Conservation (phyloP, 2,888 invertebrate genomes). For the Tolmerus cingulatus region DNA sequence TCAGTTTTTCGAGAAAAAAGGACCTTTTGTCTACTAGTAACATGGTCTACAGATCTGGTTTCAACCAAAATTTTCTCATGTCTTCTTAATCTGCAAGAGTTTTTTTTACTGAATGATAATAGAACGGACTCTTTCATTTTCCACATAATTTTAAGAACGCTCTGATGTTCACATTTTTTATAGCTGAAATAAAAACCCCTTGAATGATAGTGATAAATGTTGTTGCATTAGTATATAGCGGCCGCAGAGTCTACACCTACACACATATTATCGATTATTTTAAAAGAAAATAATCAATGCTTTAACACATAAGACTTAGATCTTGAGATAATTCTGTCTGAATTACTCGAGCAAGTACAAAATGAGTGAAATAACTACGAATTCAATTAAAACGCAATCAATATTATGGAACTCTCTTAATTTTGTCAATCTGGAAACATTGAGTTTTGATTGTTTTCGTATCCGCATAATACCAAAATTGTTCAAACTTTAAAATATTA, state of each 20-base stretch:
- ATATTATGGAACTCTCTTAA: no score
- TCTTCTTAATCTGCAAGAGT: not conserved
- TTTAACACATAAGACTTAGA: no score
- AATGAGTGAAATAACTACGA: no score
- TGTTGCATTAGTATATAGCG: not conserved
- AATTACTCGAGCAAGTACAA: no score
- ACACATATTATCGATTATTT: no score
- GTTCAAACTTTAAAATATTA: not conserved
- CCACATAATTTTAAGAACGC: not conserved
- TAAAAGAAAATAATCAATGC: no score
- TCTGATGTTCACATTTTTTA: not conserved
- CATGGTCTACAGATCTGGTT: not conserved
- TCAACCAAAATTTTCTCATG: constrained; percentile 41
- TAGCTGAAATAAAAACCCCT: not conserved
- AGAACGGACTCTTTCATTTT: not conserved
- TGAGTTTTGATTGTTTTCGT: not conserved
- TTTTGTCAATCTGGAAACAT: no score
- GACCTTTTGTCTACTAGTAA: not conserved
- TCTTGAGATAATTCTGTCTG: no score
- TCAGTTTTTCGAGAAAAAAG: constrained; percentile 39
- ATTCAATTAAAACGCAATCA: no score
- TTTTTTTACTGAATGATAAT: not conserved
- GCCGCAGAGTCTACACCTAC: no score
- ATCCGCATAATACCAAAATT: not conserved
- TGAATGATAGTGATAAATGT: not conserved